Conservation (phyloP, 1,140 invertebrate species). For the Meloidogyne hapla region DNA sequence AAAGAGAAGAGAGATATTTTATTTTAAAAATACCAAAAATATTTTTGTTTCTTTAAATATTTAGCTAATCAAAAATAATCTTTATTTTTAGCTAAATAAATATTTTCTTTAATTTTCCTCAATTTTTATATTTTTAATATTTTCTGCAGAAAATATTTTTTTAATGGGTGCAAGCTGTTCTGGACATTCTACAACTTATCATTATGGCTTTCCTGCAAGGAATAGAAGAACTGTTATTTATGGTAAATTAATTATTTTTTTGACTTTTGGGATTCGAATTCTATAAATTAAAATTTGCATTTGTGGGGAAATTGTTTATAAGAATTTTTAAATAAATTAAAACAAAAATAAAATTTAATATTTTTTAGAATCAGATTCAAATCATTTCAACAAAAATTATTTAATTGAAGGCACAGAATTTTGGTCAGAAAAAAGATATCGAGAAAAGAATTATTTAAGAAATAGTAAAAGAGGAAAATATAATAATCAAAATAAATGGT, state of each 20-base stretch:
- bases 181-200: conserved; percentile 5
- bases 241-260: too few species aligned
- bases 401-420: conserved; percentile 27
- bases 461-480: neutral
- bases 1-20: too few species aligned
- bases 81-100: neutral
- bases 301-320: too few species aligned
- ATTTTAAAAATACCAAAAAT: too few species aligned
- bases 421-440: conserved; percentile 19
- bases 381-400: conserved; percentile 30
- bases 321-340: neutral
- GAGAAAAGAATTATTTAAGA: conserved; percentile 11
- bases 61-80: too few species aligned
- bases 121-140: neutral
- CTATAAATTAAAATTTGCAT: too few species aligned
- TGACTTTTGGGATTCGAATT: too few species aligned
- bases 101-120: neutral
- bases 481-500: neutral
- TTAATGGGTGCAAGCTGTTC: conserved; percentile 24
- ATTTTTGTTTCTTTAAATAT: too few species aligned
- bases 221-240: conserved; percentile 11
- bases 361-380: neutral
- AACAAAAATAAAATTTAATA: neutral
- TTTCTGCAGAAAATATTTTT: neutral
- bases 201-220: conserved; percentile 19